Percentiles rank a stretch among this genome's conserved stretches.
Evolutionary conservation across 2,113 vertebrate genomes (phyloP).

Genomic region (Loxodonta africana): DNA sequence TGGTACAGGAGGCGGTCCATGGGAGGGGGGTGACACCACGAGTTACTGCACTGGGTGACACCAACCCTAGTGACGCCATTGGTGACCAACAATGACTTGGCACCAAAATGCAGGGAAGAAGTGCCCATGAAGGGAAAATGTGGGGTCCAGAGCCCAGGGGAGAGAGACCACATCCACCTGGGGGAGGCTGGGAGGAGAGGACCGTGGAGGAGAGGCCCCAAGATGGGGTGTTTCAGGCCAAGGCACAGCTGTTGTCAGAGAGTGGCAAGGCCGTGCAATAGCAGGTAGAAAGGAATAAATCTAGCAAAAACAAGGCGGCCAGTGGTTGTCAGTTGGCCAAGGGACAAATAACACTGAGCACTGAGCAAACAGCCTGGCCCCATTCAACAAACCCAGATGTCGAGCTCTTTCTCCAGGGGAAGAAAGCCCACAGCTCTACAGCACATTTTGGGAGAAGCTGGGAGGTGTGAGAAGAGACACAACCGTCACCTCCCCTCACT

Average conservation of each 20-base stretch:
- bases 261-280: rapidly evolving
- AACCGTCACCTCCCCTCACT: too few relatives aligned
- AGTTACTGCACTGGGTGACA: too few relatives aligned
- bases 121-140: rapidly evolving
- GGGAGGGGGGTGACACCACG: too few relatives aligned
- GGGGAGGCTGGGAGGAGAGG: too few relatives aligned
- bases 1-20: too few relatives aligned
- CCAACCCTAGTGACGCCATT: too few relatives aligned
- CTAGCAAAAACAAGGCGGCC: not conserved
- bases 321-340: not conserved
- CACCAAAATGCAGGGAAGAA: not conserved
- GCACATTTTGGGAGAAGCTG: rapidly evolving
- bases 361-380: not conserved
- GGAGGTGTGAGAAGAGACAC: not conserved
- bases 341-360: rapidly evolving
- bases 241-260: not conserved
- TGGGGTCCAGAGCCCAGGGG: rapidly evolving
- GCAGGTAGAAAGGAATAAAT: not conserved
- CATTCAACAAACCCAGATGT: not conserved
- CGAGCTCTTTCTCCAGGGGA: rapidly evolving
- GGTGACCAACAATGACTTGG: not conserved
- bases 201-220: not conserved
- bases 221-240: not conserved
- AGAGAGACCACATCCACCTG: not conserved
- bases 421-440: not conserved